These are phyloP conservation scores for Polypterus bichir DNA, from an alignment of 2,113 vertebrate species.

Conservation along the genomic window DNA sequence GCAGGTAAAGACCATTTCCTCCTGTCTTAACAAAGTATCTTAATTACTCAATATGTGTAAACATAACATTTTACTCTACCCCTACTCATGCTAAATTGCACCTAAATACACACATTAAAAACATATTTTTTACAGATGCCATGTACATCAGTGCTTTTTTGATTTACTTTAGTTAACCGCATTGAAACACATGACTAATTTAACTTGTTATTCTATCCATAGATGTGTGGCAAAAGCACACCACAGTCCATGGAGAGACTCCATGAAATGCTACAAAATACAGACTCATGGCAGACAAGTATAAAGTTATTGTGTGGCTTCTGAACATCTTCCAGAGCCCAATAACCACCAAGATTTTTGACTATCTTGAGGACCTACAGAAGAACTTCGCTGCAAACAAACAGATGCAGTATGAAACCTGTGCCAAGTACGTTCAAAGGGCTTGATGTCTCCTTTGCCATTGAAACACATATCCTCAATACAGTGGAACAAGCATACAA, in stretches of 20 bases:
- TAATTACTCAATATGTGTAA: too few species aligned
- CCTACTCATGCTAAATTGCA: too few species aligned
- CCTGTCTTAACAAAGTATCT: too few species aligned
- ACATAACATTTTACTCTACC: too few species aligned
- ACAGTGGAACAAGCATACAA: slow-evolving; percentile 7
- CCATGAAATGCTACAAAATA: slow-evolving; percentile 16
- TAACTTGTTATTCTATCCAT: neutral
- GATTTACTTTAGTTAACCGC: too few species aligned
- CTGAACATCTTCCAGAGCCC: slow-evolving; percentile 22
- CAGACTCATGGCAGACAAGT: slow-evolving; percentile 20
- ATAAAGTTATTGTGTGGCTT: slow-evolving; percentile 13
- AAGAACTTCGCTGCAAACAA: slow-evolving; percentile 8
- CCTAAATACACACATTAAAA: too few species aligned
- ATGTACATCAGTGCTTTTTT: too few species aligned
- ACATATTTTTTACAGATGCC: too few species aligned
- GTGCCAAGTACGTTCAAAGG: slow-evolving; percentile 9
- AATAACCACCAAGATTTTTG: slow-evolving; percentile 7
- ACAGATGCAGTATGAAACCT: slow-evolving; percentile 8
- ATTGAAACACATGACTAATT: too few species aligned
- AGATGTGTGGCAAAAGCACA: slow-evolving; percentile 9
- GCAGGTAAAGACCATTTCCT: too few species aligned
- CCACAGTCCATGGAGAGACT: slow-evolving; percentile 17
- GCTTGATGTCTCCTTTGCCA: slow-evolving; percentile 4
- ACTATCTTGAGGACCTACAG: slow-evolving; percentile 16
- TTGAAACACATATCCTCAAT: slow-evolving; percentile 5